Evolutionary conservation across 2,113 vertebrate species (phyloP), one percentile per base, ranked within the genome.

Genomic region (Leiothrix lutea): DNA sequence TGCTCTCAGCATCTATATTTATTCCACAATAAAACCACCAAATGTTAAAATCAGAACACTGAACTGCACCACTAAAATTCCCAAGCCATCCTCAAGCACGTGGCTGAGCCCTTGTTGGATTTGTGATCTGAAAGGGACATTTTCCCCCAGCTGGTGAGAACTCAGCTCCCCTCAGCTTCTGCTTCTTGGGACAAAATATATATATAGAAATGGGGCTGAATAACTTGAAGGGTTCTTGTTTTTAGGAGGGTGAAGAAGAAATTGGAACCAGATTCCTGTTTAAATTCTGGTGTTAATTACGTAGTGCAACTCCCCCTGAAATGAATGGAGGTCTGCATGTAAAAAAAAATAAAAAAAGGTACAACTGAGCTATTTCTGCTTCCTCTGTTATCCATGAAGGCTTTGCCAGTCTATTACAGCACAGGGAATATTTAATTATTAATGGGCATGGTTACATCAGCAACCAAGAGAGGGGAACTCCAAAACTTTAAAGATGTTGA

Each of bases 281-380:
- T 77, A 90, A 95, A 96, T 95, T 94, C 74, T 92, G 87, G 42
- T 88, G 62, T 82, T 92, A 96, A 90, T 97, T 94, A 96, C 8
- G 20, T 88, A 61, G 94, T 71, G 85, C 44, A 80, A 88, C 18
- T 94, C 90, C 92, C 93, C 83, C 87, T 92, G 90, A 96, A 96
- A 96, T 95, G 90, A 90, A 86, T 94, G 90, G 86, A 88, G 88
- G 26, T 82, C 25, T 83, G 56, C 35, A 73, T 90, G 47, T 35
- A 23, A 17, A 24, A 40, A 40, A 50, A 53, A 53, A n/a, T n/a
- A n/a, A n/a, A 88, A 90, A 86, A 90, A 57, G 33, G 62, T 74
- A 86, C 75, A 93, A 74, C 77, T 60, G 75, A 74, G 69, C 51
- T 80, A 56, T 96, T 96, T 92, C 91, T 90, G 82, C 79, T 92